Percentiles rank a stretch among this genome's conserved stretches.
These are phyloP conservation scores for Meda fulgida DNA, from an alignment of 2,797 vertebrate species.

Conservation along the genomic window DNA sequence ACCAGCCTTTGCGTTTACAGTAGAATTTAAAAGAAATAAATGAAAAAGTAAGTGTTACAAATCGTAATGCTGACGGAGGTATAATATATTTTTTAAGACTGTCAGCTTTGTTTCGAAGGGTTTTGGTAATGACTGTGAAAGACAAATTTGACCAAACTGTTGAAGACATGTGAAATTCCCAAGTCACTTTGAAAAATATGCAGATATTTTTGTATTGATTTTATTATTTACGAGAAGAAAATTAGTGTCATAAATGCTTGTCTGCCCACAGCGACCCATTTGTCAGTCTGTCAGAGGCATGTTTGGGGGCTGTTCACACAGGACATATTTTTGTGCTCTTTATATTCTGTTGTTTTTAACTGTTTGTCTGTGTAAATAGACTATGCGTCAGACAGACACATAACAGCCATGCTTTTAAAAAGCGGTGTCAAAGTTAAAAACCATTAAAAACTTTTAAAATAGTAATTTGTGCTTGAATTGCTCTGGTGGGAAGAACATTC, in stretches of 20 bases:
- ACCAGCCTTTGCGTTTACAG: conserved; percentile 26
- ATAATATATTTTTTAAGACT: conserved; percentile 55
- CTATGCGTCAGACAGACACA: not conserved
- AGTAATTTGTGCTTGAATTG: not conserved
- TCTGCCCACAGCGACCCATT: conserved; percentile 12
- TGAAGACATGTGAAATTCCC: conserved; percentile 23
- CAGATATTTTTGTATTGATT: conserved; percentile 49
- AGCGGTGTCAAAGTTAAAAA: not conserved
- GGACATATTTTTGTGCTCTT: not conserved
- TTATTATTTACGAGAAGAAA: conserved; percentile 58
- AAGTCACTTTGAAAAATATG: conserved; percentile 48
- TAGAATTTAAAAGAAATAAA: conserved; percentile 34
- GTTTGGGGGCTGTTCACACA: not conserved
- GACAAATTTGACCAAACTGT: conserved; percentile 24
- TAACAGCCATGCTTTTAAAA: not conserved
- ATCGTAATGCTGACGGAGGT: conserved; percentile 52
- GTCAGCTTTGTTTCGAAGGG: conserved; percentile 50
- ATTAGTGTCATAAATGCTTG: conserved; percentile 52
- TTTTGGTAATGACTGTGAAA: conserved; percentile 46
- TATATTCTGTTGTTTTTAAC: not conserved
- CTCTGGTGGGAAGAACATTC: not conserved
- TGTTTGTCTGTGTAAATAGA: not conserved
- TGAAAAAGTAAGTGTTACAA: conserved; percentile 46
- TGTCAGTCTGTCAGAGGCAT: not conserved
- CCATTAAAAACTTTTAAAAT: not conserved